phyloP scores from a whole-genome alignment of 2,113 vertebrate genomes.

The Tupaia tana region DNA sequence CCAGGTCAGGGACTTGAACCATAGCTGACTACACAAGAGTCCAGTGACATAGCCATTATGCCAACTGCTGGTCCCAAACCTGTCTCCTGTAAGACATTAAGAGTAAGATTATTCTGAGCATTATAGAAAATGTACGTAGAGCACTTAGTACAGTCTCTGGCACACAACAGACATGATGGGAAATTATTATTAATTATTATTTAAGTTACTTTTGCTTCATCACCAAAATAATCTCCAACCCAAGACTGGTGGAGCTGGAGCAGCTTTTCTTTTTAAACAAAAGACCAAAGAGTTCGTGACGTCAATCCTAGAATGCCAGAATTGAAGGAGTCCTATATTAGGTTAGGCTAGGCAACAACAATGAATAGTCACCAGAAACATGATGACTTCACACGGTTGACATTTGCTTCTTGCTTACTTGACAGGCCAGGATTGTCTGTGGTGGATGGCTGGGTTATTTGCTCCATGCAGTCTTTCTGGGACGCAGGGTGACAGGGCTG shows the following conservation, averaged over 20 bases:
- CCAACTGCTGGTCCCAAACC: too few species aligned
- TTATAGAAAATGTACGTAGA: background rate
- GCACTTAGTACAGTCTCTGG: background rate
- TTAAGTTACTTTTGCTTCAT: constrained; percentile 34
- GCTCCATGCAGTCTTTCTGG: background rate
- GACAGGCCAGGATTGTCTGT: background rate
- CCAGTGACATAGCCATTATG: too few species aligned
- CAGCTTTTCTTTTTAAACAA: background rate
- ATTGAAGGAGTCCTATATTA: background rate
- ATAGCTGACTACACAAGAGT: too few species aligned
- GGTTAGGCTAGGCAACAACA: background rate
- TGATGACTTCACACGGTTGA: background rate
- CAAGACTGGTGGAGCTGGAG: background rate
- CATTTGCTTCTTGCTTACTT: background rate
- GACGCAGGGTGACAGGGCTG: background rate
- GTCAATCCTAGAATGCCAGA: background rate
- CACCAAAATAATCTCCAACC: background rate
- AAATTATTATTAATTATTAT: background rate
- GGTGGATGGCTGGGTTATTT: background rate
- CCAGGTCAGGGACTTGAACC: too few species aligned
- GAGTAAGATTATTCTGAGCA: background rate
- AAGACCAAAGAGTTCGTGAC: background rate
- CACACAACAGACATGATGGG: background rate
- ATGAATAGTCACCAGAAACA: background rate
- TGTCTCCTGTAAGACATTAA: too few species aligned